Percentiles rank a stretch among this genome's conserved stretches.
Evolutionary conservation across 2,888 invertebrate species (phyloP).

Genomic region (Tupiocoris notatus): DNA sequence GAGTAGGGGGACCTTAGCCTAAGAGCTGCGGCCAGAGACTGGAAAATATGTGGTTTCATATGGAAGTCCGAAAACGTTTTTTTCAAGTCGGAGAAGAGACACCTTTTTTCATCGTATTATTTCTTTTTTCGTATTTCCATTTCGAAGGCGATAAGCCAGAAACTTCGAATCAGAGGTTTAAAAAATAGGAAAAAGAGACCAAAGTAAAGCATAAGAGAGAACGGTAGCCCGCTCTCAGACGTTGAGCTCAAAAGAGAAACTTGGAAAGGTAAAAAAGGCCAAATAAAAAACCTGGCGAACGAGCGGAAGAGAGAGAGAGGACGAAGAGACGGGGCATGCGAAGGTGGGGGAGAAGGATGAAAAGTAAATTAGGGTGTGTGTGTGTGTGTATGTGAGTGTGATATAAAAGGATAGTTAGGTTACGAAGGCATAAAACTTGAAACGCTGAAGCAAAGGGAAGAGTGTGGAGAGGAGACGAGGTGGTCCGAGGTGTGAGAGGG

Average conservation of each 20-base stretch:
- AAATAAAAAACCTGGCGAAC: slow-evolving; percentile 1
- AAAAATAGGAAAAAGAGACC: not conserved
- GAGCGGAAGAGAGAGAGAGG: slow-evolving; percentile 22
- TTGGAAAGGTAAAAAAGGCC: not conserved
- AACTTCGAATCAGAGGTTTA: slow-evolving; percentile 18
- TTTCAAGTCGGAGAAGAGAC: not conserved
- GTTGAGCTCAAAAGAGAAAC: not conserved
- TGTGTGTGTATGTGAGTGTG: not conserved
- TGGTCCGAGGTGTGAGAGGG: slow-evolving; percentile 19
- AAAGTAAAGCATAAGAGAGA: slow-evolving; percentile 12
- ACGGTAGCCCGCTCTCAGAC: slow-evolving; percentile 15
- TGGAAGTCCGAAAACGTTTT: slow-evolving; percentile 18
- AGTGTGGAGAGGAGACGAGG: slow-evolving; percentile 4
- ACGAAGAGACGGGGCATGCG: slow-evolving; percentile 20
- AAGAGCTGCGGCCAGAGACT: not conserved
- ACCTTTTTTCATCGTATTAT: not conserved
- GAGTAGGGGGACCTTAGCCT: not conserved
- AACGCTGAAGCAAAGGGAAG: not conserved
- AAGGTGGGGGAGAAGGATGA: not conserved
- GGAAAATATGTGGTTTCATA: slow-evolving; percentile 9
- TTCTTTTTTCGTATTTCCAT: not conserved
- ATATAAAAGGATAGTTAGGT: not conserved
- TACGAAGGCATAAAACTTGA: not conserved
- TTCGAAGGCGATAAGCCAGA: slow-evolving; percentile 29
- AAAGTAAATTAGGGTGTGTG: not conserved